Evolutionary conservation across 1,140 invertebrate genomes (phyloP).

Genomic region (Triops cancriformis): DNA sequence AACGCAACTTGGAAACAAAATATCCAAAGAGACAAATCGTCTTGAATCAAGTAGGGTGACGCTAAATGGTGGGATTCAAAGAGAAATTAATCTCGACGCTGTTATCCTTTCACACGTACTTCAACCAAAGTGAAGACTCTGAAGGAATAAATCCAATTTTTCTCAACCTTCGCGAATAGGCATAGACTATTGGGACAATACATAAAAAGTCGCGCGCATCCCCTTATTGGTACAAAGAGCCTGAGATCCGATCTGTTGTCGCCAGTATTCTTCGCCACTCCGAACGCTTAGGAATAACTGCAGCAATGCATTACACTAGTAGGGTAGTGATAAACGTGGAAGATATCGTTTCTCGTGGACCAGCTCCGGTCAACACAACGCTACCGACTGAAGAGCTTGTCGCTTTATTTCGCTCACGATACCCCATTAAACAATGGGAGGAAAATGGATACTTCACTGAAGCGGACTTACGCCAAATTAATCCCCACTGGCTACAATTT

Average conservation of each 20-base stretch:
- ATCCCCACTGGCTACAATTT: slow-evolving; percentile 57
- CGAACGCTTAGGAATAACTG: not conserved
- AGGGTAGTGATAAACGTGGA: not conserved
- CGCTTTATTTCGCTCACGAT: slow-evolving; percentile 12
- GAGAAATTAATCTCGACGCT: too few species aligned
- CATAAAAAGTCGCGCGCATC: not conserved
- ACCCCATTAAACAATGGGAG: slow-evolving; percentile 44
- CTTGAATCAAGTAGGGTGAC: too few species aligned
- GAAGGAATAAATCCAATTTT: too few species aligned
- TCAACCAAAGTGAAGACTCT: too few species aligned
- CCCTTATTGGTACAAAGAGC: not conserved
- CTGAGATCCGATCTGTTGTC: not conserved
- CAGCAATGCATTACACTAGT: not conserved
- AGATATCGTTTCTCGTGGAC: not conserved
- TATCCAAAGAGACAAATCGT: too few species aligned
- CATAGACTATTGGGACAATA: not conserved
- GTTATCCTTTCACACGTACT: too few species aligned
- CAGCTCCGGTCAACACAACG: not conserved
- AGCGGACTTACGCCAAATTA: slow-evolving; percentile 50
- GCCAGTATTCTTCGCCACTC: not conserved
- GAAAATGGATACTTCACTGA: slow-evolving; percentile 45
- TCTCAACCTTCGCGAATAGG: too few species aligned
- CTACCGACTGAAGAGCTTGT: not conserved
- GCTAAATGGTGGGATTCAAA: too few species aligned
- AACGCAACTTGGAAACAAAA: too few species aligned